Evolutionary conservation across 2,797 vertebrate genomes (phyloP).

Genomic region (Anisognathus igniventris): DNA sequence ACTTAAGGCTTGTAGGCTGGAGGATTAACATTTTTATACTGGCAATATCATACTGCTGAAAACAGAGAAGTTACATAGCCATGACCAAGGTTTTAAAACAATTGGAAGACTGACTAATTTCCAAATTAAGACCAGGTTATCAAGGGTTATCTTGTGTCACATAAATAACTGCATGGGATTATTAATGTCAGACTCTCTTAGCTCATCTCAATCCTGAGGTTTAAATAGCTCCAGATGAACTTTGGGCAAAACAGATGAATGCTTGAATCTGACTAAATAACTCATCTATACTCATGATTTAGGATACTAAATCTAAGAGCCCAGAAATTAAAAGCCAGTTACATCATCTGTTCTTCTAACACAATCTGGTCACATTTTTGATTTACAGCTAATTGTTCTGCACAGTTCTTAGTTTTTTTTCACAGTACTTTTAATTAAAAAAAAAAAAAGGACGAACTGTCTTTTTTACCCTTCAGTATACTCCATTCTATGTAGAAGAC

Average conservation of each 20-base stretch:
- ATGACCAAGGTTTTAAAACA: not conserved
- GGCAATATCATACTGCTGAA: not conserved
- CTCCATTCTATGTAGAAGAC: not conserved
- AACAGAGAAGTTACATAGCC: not conserved
- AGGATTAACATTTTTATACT: not conserved
- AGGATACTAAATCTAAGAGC: not conserved
- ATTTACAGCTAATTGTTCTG: conserved; percentile 28
- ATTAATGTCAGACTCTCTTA: not conserved
- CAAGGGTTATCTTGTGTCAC: not conserved
- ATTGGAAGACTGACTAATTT: not conserved
- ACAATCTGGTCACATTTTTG: conserved; percentile 9
- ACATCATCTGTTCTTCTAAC: conserved; percentile 19
- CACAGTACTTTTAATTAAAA: not conserved
- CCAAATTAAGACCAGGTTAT: not conserved
- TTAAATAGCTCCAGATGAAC: conserved; percentile 30
- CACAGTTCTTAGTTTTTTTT: not conserved
- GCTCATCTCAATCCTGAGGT: not conserved
- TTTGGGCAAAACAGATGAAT: not conserved
- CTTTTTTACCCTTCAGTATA: not conserved
- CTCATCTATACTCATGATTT: conserved; percentile 7
- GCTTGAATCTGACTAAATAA: not conserved
- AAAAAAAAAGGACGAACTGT: not conserved
- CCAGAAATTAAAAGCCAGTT: conserved; percentile 5
- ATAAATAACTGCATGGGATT: not conserved
- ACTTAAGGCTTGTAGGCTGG: not conserved